Conservation (phyloP, 2,113 vertebrate species). For the Rhea pennata region DNA sequence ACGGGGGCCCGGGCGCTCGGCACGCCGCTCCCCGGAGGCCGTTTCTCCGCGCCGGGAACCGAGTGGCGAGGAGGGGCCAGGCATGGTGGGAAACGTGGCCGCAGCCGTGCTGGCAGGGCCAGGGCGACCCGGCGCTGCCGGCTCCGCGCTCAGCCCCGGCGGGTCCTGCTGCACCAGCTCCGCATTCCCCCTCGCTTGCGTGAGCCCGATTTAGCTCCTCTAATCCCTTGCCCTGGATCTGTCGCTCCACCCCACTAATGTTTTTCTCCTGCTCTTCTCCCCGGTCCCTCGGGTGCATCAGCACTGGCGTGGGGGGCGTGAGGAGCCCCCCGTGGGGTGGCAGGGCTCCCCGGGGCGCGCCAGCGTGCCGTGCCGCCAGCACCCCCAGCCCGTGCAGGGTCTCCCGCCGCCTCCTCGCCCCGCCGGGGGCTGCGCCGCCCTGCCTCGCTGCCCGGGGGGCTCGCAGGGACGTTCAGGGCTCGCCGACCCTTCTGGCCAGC, state of each 20-base stretch:
- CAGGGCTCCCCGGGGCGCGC: neutral
- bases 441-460: neutral
- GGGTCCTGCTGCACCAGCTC: slow-evolving; percentile 34
- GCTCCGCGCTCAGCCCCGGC: neutral
- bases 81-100: neutral
- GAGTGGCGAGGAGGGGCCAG: accelerated
- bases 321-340: accelerated
- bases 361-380: accelerated
- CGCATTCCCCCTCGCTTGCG: slow-evolving; percentile 39
- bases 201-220: slow-evolving; percentile 56
- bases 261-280: slow-evolving; percentile 61
- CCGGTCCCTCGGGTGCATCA: slow-evolving; percentile 13
- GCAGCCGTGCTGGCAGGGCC: neutral
- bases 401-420: accelerated
- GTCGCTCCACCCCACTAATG: slow-evolving; percentile 70
- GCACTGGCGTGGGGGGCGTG: accelerated
- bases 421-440: accelerated
- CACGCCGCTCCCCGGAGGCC: accelerated
- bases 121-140: neutral
- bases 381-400: neutral
- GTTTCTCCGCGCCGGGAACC: neutral
- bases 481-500: neutral
- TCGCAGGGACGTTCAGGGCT: neutral
- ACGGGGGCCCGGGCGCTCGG: accelerated
- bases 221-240: slow-evolving; percentile 72